Evolutionary conservation across 2,888 invertebrate genomes (phyloP).

Genomic region (Digitonthophagus gazella): DNA sequence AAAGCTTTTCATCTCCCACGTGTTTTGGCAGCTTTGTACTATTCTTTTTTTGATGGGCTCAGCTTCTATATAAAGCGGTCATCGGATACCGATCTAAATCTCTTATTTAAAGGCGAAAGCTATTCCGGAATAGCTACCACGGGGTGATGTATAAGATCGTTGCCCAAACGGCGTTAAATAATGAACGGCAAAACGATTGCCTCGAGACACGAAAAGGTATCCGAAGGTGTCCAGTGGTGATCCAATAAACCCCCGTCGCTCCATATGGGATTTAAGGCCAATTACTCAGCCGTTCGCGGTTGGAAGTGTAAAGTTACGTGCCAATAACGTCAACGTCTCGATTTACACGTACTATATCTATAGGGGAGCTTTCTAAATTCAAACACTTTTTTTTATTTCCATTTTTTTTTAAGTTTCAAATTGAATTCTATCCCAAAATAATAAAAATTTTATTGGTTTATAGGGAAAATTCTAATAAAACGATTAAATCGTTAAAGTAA

Average conservation of each 20-base stretch:
- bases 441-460: no score
- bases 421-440: no score
- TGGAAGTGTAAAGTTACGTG: constrained; percentile 38
- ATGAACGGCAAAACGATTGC: constrained; percentile 24
- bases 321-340: constrained; percentile 35
- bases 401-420: no score
- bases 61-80: not conserved
- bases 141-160: constrained; percentile 24
- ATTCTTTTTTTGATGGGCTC: not conserved
- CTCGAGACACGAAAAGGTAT: constrained; percentile 26
- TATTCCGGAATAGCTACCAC: constrained; percentile 5
- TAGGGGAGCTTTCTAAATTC: no score
- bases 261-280: constrained; percentile 34
- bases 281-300: constrained; percentile 38
- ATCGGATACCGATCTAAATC: not conserved
- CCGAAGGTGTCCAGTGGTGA: constrained; percentile 32
- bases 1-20: not conserved
- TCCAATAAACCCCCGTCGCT: constrained; percentile 34
- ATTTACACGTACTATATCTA: constrained; percentile 34
- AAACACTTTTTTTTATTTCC: no score
- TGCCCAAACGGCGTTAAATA: constrained; percentile 25
- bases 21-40: no score
- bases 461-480: no score
- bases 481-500: no score
- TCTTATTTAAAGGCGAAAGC: not conserved